Conservation (phyloP, 2,113 vertebrate genomes). For the Monopterus albus region DNA sequence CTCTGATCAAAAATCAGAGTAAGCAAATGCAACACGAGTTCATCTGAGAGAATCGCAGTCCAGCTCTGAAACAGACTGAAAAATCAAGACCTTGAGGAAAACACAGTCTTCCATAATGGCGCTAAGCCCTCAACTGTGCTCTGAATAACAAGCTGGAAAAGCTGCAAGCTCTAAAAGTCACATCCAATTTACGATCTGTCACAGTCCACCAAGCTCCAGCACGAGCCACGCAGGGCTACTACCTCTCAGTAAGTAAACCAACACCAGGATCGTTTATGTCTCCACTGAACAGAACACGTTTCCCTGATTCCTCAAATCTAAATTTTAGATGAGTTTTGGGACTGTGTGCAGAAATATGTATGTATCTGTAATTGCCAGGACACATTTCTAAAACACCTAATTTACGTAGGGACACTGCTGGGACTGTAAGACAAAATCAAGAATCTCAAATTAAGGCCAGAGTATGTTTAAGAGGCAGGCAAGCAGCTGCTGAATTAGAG, state of each 20-base stretch:
- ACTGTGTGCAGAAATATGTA: too few species aligned
- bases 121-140: slow-evolving; percentile 11
- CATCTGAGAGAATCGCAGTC: background rate
- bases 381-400: too few species aligned
- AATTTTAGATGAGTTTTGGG: too few species aligned
- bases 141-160: slow-evolving; percentile 35
- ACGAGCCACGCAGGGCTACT: too few species aligned
- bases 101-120: background rate
- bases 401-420: background rate
- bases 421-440: slow-evolving; percentile 16
- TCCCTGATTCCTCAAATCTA: too few species aligned
- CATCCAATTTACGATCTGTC: too few species aligned
- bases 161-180: slow-evolving; percentile 16
- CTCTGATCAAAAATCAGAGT: background rate
- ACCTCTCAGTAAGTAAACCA: slow-evolving; percentile 16
- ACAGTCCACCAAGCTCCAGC: slow-evolving; percentile 14
- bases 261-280: slow-evolving; percentile 18
- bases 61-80: background rate
- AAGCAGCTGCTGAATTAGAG: slow-evolving; percentile 49
- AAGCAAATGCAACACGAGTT: too few species aligned
- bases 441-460: slow-evolving; percentile 8
- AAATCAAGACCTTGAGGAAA: background rate
- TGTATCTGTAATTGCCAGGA: too few species aligned
- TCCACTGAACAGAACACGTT: too few species aligned
- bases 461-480: slow-evolving; percentile 14